phyloP scores from a whole-genome alignment of 1,140 invertebrate genomes.

The Leucophenga varia region DNA sequence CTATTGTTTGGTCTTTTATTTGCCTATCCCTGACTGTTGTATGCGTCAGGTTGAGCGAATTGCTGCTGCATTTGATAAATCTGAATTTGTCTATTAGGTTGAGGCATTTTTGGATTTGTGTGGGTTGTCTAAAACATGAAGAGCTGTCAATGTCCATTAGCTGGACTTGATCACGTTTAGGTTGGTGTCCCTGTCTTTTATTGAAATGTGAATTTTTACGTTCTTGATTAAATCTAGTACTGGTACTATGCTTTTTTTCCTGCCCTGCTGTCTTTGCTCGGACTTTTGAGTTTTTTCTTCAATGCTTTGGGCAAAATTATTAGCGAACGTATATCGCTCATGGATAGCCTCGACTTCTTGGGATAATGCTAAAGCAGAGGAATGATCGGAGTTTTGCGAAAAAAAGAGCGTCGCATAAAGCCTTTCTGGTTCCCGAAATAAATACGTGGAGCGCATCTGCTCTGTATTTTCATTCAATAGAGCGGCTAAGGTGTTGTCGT shows the following conservation, averaged over 20 bases:
- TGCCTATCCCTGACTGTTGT: too few relatives aligned
- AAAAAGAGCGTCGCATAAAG: slow-evolving; percentile 3
- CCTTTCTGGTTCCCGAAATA: slow-evolving; percentile 3
- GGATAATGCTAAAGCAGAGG: slow-evolving; percentile 7
- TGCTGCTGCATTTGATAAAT: too few relatives aligned
- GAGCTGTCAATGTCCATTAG: slow-evolving; percentile 5
- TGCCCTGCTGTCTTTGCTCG: neutral
- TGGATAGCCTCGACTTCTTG: slow-evolving; percentile 8
- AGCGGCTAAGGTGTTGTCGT: neutral
- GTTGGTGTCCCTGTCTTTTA: neutral
- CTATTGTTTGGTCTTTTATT: too few relatives aligned
- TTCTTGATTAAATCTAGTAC: neutral
- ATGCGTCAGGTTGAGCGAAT: too few relatives aligned
- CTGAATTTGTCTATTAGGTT: neutral
- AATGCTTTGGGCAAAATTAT: slow-evolving; percentile 1
- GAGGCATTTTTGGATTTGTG: slow-evolving; percentile 4
- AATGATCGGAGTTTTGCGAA: slow-evolving; percentile 1
- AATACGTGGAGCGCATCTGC: slow-evolving; percentile 5
- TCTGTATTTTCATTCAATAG: slow-evolving; percentile 15
- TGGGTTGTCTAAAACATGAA: slow-evolving; percentile 2
- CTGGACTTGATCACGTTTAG: neutral
- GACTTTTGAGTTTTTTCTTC: neutral
- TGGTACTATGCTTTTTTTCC: too few relatives aligned
- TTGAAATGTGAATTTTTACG: neutral
- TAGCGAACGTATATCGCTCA: neutral